phyloP scores from a whole-genome alignment of 1,140 invertebrate genomes.

The Trinorchestia longiramus region DNA sequence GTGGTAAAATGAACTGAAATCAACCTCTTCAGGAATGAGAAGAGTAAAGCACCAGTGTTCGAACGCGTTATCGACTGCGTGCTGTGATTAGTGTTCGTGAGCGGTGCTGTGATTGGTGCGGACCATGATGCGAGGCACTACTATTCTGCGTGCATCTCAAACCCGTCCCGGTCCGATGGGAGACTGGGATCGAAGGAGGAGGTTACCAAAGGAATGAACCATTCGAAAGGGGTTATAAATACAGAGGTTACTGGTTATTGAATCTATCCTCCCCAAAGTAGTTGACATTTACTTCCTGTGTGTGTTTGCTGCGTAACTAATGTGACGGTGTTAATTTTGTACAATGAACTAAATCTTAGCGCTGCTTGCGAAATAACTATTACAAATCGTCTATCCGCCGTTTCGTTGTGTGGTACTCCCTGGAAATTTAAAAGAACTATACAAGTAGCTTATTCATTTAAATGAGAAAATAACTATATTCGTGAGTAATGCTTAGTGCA shows the following conservation, averaged over 20 bases:
- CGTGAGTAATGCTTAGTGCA: neutral
- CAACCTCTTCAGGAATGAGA: no score
- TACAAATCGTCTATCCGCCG: neutral
- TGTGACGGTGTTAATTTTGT: neutral
- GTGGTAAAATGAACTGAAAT: no score
- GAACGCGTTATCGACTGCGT: no score
- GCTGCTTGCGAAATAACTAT: neutral
- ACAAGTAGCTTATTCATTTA: neutral
- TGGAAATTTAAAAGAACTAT: neutral
- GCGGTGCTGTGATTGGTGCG: no score
- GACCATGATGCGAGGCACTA: no score
- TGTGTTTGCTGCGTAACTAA: neutral
- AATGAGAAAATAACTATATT: neutral
- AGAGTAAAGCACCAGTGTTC: no score
- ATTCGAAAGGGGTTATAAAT: no score
- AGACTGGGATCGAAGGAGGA: no score
- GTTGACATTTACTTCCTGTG: neutral
- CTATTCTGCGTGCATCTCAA: no score
- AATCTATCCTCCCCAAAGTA: neutral
- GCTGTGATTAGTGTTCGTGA: no score
- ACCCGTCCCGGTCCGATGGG: no score
- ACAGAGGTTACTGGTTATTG: neutral
- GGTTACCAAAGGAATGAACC: no score
- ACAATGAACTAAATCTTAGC: neutral
- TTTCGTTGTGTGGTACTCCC: neutral